Evolutionary conservation across 2,113 vertebrate genomes (phyloP).

Genomic region (Hypanus sabinus): DNA sequence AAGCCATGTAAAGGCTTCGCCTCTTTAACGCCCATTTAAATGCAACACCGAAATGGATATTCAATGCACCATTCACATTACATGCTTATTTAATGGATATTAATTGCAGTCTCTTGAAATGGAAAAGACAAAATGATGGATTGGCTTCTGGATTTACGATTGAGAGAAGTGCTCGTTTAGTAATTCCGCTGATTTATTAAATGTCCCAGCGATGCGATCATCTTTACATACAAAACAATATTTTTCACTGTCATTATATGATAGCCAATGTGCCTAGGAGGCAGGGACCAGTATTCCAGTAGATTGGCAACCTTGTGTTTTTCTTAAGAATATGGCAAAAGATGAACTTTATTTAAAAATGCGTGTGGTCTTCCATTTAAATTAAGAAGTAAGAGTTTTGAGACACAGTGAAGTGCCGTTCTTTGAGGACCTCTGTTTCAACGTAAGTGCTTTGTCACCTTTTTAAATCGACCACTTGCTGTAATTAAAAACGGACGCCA

Average conservation of each 20-base stretch:
- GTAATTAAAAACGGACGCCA: background rate
- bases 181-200: background rate
- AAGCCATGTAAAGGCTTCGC: background rate
- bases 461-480: too few species aligned
- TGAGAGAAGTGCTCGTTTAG: background rate
- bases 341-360: background rate
- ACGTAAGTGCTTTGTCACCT: background rate
- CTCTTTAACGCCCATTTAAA: conserved; percentile 30
- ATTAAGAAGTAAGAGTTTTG: background rate
- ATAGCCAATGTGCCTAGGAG: too few species aligned
- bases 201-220: background rate
- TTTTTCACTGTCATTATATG: background rate
- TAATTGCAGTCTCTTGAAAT: background rate
- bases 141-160: conserved; percentile 1
- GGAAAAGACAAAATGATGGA: conserved; percentile 10
- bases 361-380: background rate
- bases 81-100: conserved; percentile 33
- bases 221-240: conserved; percentile 2
- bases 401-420: background rate
- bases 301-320: background rate
- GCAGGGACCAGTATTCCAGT: background rate
- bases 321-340: background rate
- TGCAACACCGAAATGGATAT: background rate
- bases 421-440: background rate
- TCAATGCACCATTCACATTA: background rate